Evolutionary conservation across 2,888 invertebrate genomes (phyloP), one percentile per base, ranked within the genome.

Genomic region (Thumatha senex): DNA sequence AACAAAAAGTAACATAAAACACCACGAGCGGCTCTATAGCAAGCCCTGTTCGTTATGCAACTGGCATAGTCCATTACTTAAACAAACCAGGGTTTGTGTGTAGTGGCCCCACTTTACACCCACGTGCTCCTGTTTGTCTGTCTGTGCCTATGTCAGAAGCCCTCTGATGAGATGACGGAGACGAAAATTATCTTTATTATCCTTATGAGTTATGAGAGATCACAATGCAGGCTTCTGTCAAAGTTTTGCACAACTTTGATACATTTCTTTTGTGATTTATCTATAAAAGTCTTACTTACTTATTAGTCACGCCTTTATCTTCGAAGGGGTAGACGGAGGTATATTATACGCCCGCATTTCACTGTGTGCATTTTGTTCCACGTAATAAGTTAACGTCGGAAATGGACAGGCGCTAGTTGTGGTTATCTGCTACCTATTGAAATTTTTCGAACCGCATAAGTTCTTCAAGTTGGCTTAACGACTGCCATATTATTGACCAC

Each of bases 41-140:
- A 54, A 54, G 54, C 49, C 9, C 11, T 71, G 61, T 60, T 48
- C 63, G 31, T 36, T 43, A 51, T 61, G 69, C 76, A 82, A 77
- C 82, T 83, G 83, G 81, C 83, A 80, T 74, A 84, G 88, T 86
- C 88, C 89, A 89, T 89, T 89, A 89, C 85, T 86, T 89, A 82
- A 89, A 87, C 86, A 89, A 89, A 89, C 87, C 67, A 63, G 61
- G 70, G 56, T 69, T 70, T 80, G 78, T 83, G 79, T 83, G 79
- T 76, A 72, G 80, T 74, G 78, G 65, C 74, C 70, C 82, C 86
- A 86, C 88, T 88, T 86, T 76, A 80, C 88, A 86, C 88, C 81
- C 80, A 79, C 84, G 77, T 76, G 79, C 74, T 68, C 66, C 57
- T 75, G 77, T 80, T 76, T 82, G 82, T 72, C 67, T 67, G 72